A percentile compares a stretch with the other conserved stretches of the same genome.
phyloP scores from a whole-genome alignment of 2,113 vertebrate species.

The Gopherus evgoodei region DNA sequence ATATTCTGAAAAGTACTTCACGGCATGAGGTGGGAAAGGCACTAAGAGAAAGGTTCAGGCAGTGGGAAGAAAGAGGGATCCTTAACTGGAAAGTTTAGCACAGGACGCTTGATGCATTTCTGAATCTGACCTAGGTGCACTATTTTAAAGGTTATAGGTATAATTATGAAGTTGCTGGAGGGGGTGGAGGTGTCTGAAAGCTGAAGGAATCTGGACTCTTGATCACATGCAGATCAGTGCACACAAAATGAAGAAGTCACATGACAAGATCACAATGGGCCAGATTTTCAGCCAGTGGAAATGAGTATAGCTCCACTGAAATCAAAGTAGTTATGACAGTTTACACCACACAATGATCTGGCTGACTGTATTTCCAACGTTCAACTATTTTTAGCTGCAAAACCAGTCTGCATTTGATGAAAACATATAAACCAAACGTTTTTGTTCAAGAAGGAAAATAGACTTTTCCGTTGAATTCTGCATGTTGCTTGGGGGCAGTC shows the following conservation, averaged over 20 bases:
- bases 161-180: background rate
- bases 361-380: background rate
- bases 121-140: accelerated
- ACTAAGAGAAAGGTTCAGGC: accelerated
- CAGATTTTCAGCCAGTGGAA: background rate
- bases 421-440: background rate
- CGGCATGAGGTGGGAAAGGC: background rate
- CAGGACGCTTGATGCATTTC: background rate
- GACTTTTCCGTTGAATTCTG: background rate
- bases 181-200: background rate
- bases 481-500: background rate
- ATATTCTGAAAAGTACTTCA: background rate
- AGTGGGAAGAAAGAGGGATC: background rate
- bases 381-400: background rate
- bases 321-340: background rate
- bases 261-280: background rate
- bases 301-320: background rate
- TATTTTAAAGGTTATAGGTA: background rate
- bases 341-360: background rate
- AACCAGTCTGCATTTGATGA: background rate
- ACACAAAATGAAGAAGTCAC: background rate
- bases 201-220: background rate
- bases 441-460: background rate
- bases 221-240: background rate
- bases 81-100: accelerated